A percentile compares a stretch with the other conserved stretches of the same genome.
These are phyloP conservation scores for Drosophila pandora DNA, from an alignment of 1,140 invertebrate genomes.

Conservation along the genomic window DNA sequence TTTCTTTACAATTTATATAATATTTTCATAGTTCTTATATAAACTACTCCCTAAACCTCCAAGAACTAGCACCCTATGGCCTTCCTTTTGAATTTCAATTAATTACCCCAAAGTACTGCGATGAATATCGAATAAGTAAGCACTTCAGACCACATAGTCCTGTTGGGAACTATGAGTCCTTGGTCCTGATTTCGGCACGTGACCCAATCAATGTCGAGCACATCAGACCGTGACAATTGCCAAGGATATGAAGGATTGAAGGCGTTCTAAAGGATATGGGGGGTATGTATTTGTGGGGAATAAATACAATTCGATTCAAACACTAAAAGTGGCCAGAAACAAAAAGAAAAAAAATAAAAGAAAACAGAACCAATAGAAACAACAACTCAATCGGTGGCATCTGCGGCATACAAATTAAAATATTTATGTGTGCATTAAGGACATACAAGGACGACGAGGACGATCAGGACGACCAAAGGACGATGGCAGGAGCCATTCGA, in stretches of 20 bases:
- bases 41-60: too few relatives aligned
- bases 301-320: conserved; percentile 29
- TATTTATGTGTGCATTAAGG: conserved; percentile 58
- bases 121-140: conserved; percentile 24
- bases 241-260: conserved; percentile 37
- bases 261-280: neutral
- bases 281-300: neutral
- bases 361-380: conserved; percentile 1
- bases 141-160: conserved; percentile 1
- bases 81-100: conserved; percentile 1
- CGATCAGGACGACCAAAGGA: too few relatives aligned
- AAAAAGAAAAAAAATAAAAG: conserved; percentile 5
- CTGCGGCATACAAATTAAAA: conserved; percentile 78
- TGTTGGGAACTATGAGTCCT: neutral
- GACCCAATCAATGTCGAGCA: conserved; percentile 68
- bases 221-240: conserved; percentile 62
- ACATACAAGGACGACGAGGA: conserved; percentile 8
- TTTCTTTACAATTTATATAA: too few relatives aligned
- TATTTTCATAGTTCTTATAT: too few relatives aligned
- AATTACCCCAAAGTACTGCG: neutral
- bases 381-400: conserved; percentile 68
- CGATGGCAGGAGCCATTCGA: conserved; percentile 29
- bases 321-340: conserved; percentile 55
- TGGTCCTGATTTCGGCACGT: conserved; percentile 40
- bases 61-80: too few relatives aligned